Conservation (phyloP, 2,113 vertebrate genomes). For the Etheostoma spectabile region DNA sequence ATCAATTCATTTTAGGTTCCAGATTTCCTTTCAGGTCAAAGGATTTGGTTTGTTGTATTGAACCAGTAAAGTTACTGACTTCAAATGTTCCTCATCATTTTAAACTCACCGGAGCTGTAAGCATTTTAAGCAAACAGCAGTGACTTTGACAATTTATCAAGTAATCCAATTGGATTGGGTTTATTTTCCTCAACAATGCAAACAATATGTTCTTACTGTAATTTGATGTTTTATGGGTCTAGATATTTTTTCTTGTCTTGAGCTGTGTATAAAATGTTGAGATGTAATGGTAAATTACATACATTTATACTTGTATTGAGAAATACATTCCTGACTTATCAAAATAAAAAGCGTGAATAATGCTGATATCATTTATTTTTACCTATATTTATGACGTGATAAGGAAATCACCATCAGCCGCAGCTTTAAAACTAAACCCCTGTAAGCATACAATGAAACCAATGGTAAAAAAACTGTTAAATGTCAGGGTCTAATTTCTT, state of each 20-base stretch:
- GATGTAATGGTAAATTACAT: conserved; percentile 32
- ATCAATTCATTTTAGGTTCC: conserved; percentile 1
- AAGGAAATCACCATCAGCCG: not conserved
- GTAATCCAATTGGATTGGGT: conserved; percentile 9
- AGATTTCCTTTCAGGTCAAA: too few species aligned
- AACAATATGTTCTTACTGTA: conserved; percentile 25
- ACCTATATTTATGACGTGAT: not conserved
- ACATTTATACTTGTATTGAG: conserved; percentile 40
- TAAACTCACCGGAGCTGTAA: not conserved
- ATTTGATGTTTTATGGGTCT: conserved; percentile 29
- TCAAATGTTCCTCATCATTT: conserved; percentile 2
- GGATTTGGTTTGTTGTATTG: not conserved
- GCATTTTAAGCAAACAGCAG: not conserved
- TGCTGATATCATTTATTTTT: not conserved
- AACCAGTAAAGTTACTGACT: not conserved
- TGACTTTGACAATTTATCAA: not conserved
- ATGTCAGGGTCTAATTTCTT: not conserved
- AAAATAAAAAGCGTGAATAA: conserved; percentile 51
- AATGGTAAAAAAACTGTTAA: not conserved
- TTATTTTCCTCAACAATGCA: conserved; percentile 10
- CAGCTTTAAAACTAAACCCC: not conserved
- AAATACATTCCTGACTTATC: conserved; percentile 50
- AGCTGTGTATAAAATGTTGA: conserved; percentile 51
- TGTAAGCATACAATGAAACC: not conserved
- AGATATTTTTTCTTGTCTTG: conserved; percentile 19